Conservation (phyloP, 1,140 invertebrate genomes). For the Alviniconcha marisindica region DNA sequence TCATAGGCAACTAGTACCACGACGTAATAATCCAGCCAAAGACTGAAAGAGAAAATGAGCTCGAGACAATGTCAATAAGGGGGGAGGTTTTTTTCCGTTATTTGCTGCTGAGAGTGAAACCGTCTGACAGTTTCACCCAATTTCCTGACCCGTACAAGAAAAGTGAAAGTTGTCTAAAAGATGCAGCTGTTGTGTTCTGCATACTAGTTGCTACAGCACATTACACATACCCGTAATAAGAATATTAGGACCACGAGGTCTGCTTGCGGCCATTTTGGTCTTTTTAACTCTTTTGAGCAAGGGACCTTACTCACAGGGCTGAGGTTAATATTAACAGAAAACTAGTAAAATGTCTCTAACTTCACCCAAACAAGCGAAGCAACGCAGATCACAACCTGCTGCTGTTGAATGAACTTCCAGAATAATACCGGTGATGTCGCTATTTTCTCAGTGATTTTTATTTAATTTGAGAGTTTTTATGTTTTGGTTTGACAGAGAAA, state of each 20-base stretch:
- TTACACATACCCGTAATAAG: constrained; percentile 80
- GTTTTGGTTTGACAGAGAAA: no score
- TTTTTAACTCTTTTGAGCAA: background rate
- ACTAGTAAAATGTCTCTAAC: background rate
- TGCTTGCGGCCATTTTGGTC: constrained; percentile 48
- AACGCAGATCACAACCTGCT: no score
- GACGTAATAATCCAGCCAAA: no score
- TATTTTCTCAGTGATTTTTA: background rate
- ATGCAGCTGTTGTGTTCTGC: no score
- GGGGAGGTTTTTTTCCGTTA: no score
- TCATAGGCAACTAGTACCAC: no score
- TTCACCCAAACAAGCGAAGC: no score
- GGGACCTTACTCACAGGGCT: background rate
- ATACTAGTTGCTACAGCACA: background rate
- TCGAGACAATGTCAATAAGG: background rate
- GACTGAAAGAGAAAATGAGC: no score
- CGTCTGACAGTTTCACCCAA: no score
- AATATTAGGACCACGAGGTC: constrained; percentile 70
- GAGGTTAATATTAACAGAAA: background rate
- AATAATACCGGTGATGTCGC: background rate
- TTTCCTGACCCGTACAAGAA: background rate
- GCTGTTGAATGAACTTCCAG: background rate
- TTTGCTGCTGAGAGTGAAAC: no score
- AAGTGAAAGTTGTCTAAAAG: background rate
- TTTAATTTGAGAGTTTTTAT: no score